A percentile compares a stretch with the other conserved stretches of the same genome.
phyloP scores from a whole-genome alignment of 2,797 vertebrate species.

The Coilia nasus region DNA sequence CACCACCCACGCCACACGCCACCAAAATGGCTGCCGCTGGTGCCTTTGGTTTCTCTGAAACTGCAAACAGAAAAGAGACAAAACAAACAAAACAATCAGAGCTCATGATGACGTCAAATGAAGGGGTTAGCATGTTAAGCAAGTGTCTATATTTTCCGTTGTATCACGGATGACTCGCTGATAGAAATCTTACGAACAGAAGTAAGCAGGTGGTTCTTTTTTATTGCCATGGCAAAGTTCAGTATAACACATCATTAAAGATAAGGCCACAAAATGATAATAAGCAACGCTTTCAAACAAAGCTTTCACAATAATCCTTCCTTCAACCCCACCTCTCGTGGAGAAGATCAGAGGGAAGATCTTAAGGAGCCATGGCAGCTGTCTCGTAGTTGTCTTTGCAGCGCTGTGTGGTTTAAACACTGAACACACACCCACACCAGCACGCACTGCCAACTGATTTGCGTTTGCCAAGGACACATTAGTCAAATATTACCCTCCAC shows the following conservation, averaged over 20 bases:
- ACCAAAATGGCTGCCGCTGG: slow-evolving; percentile 73
- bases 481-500: slow-evolving; percentile 9
- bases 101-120: background rate
- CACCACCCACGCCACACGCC: slow-evolving; percentile 72
- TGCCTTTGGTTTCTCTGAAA: slow-evolving; percentile 83
- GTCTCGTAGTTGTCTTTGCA: background rate
- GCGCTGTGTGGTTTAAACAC: background rate
- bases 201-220: background rate
- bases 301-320: background rate
- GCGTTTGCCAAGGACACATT: background rate
- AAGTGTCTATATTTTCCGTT: background rate
- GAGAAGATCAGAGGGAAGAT: background rate
- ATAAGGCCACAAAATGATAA: background rate
- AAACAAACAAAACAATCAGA: slow-evolving; percentile 14
- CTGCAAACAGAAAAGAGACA: slow-evolving; percentile 65
- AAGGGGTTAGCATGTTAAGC: background rate
- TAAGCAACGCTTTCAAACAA: background rate
- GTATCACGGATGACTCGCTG: background rate
- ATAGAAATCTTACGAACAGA: background rate
- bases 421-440: background rate
- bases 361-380: background rate
- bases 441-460: background rate
- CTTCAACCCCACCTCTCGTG: background rate
- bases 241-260: background rate
- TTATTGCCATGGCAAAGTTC: background rate